These are phyloP conservation scores for Thereva nobilitata DNA, from an alignment of 2,888 invertebrate species.

Conservation along the genomic window DNA sequence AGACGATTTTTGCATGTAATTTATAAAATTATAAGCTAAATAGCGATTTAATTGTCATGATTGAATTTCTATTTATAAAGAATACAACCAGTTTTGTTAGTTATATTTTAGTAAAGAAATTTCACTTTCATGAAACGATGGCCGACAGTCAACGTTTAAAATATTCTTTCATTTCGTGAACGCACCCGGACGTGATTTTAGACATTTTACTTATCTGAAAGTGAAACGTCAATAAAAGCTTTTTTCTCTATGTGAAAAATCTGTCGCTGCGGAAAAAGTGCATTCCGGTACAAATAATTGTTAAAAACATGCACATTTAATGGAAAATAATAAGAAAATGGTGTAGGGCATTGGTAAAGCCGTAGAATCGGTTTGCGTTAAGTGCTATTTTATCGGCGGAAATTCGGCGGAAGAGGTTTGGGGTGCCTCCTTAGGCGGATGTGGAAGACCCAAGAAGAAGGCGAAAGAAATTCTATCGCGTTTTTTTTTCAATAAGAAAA, in stretches of 20 bases:
- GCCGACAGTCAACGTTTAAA: too few relatives aligned
- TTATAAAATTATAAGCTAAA: too few relatives aligned
- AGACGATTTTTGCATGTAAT: too few relatives aligned
- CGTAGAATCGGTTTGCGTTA: neutral
- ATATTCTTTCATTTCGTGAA: too few relatives aligned
- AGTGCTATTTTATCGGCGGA: neutral
- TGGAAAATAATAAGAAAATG: neutral
- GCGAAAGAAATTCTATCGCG: neutral
- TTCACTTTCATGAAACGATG: too few relatives aligned
- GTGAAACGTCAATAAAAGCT: slow-evolving; percentile 38
- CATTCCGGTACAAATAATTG: slow-evolving; percentile 23
- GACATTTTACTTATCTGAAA: slow-evolving; percentile 12
- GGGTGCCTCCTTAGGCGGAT: too few relatives aligned
- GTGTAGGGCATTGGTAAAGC: neutral
- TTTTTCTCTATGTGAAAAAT: slow-evolving; percentile 23
- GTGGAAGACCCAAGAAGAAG: too few relatives aligned
- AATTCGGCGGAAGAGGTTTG: too few relatives aligned
- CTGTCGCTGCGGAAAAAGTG: slow-evolving; percentile 14
- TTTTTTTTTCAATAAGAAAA: slow-evolving; percentile 14
- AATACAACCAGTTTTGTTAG: too few relatives aligned
- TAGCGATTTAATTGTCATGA: too few relatives aligned
- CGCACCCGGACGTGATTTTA: neutral
- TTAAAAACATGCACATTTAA: neutral
- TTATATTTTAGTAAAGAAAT: too few relatives aligned
- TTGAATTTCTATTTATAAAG: too few relatives aligned